Evolutionary conservation across 2,888 invertebrate genomes (phyloP).

Genomic region (Tetanocera ferruginea): DNA sequence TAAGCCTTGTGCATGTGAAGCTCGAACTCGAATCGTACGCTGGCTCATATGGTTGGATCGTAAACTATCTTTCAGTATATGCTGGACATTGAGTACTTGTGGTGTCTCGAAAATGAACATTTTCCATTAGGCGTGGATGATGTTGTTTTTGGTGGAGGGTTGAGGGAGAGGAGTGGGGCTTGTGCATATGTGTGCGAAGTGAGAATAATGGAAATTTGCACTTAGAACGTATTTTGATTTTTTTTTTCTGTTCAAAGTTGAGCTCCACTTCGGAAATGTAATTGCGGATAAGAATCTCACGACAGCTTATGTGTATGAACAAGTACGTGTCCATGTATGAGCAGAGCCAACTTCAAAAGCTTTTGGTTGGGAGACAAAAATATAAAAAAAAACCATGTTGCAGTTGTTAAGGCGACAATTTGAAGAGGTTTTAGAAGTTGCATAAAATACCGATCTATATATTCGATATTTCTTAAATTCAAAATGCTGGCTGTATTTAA

Average conservation of each 20-base stretch:
- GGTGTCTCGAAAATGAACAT: conserved; percentile 13
- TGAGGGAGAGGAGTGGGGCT: background rate
- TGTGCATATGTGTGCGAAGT: background rate
- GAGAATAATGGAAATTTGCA: conserved; percentile 18
- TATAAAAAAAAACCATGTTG: too few relatives aligned
- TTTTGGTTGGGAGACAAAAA: too few relatives aligned
- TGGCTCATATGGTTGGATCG: conserved; percentile 4
- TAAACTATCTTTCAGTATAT: conserved; percentile 9
- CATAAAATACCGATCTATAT: too few relatives aligned
- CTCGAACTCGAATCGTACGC: background rate
- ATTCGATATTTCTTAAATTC: too few relatives aligned
- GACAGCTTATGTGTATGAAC: conserved; percentile 5
- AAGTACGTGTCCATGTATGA: too few relatives aligned
- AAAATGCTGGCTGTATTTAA: too few relatives aligned
- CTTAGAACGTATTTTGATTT: conserved; percentile 8
- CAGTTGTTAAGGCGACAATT: too few relatives aligned
- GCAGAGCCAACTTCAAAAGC: too few relatives aligned
- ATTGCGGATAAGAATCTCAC: conserved; percentile 23
- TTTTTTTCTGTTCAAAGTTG: background rate
- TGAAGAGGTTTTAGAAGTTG: too few relatives aligned
- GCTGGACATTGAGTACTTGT: conserved; percentile 7
- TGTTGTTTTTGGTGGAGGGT: background rate
- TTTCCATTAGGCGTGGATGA: conserved; percentile 11
- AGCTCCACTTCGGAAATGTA: conserved; percentile 11
- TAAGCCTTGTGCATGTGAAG: background rate